A percentile compares a stretch with the other conserved stretches of the same genome.
Evolutionary conservation across 2,797 vertebrate genomes (phyloP).

Genomic region (Linurgus olivaceus): DNA sequence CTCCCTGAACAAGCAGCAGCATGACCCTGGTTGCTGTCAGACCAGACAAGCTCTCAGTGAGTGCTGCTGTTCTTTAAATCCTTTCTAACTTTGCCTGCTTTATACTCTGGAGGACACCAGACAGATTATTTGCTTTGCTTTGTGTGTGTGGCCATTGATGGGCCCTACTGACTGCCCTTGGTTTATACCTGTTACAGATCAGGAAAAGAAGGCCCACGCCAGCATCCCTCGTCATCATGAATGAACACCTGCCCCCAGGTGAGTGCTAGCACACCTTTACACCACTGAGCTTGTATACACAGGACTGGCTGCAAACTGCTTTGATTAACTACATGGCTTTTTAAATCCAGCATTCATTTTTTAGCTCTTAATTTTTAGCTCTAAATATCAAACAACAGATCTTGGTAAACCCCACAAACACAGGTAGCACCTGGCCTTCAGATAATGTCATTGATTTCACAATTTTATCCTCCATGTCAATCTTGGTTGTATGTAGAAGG

Average conservation of each 20-base stretch:
- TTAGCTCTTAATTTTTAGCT: background rate
- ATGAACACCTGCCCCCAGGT: constrained; percentile 83
- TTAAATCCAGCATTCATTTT: background rate
- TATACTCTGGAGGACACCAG: background rate
- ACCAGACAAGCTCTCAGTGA: background rate
- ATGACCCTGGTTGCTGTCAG: background rate
- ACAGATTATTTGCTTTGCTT: background rate
- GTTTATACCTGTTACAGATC: constrained; percentile 77
- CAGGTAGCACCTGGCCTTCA: background rate
- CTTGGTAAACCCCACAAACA: background rate
- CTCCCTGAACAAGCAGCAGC: background rate
- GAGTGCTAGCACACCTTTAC: constrained; percentile 19
- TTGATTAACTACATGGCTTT: background rate
- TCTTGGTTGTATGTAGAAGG: background rate
- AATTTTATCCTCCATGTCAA: background rate
- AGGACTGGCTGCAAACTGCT: background rate
- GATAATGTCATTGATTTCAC: background rate
- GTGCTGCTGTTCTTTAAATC: background rate
- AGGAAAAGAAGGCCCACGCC: constrained; percentile 88
- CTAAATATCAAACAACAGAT: background rate
- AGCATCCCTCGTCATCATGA: constrained; percentile 88
- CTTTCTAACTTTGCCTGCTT: background rate
- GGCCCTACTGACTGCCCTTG: background rate
- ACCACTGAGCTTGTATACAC: background rate
- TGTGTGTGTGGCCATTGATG: background rate